Evolutionary conservation across 2,888 invertebrate species (phyloP).

Genomic region (Zygaena filipendulae): DNA sequence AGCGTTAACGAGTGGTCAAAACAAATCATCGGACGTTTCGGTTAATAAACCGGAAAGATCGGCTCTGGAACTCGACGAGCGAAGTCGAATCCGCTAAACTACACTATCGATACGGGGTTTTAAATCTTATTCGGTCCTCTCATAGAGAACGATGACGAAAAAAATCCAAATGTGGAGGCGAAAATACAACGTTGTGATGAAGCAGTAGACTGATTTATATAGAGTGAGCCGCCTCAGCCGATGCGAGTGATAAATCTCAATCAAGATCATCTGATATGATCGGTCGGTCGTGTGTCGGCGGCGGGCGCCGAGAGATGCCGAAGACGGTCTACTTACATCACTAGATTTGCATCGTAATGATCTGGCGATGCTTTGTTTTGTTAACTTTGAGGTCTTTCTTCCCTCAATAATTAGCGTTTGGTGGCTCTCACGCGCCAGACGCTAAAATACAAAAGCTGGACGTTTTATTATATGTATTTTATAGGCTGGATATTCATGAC

Average conservation of each 20-base stretch:
- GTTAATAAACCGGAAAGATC: slow-evolving; percentile 27
- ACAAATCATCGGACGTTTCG: slow-evolving; percentile 33
- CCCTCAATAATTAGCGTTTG: no score
- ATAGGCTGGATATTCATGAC: no score
- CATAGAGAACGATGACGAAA: no score
- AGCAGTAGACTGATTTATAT: slow-evolving; percentile 36
- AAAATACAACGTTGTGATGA: no score
- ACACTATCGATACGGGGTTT: no score
- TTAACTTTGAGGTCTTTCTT: slow-evolving; percentile 9
- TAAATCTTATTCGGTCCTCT: no score
- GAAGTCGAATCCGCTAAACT: no score
- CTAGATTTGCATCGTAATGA: slow-evolving; percentile 53
- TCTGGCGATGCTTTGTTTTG: slow-evolving; percentile 32
- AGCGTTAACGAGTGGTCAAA: slow-evolving; percentile 40
- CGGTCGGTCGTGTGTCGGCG: slow-evolving; percentile 42
- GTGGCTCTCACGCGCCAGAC: no score
- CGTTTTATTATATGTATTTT: no score
- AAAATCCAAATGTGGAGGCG: no score
- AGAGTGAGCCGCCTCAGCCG: slow-evolving; percentile 33
- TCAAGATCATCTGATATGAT: slow-evolving; percentile 55
- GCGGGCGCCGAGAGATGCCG: slow-evolving; percentile 25
- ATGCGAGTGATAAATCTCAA: slow-evolving; percentile 59
- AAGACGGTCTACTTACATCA: slow-evolving; percentile 31
- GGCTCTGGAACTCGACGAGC: slow-evolving; percentile 17
- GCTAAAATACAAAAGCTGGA: no score